Percentiles rank a stretch among this genome's conserved stretches.
Conservation (phyloP, 2,888 invertebrate species). For the Megastigmus dorsalis region DNA sequence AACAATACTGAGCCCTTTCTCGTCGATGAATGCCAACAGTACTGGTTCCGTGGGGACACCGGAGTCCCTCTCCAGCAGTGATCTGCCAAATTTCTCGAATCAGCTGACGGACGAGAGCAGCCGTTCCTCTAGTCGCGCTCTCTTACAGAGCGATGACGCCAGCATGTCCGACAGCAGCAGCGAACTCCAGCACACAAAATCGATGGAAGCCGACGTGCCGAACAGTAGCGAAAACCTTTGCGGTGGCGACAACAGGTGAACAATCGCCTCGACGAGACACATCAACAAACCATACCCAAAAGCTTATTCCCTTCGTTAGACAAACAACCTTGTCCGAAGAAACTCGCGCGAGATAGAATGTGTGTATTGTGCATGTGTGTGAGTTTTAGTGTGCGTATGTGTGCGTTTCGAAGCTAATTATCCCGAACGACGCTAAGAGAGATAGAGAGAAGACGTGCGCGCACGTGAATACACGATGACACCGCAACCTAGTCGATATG, state of each 20-base stretch:
- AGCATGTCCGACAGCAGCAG: slow-evolving; percentile 67
- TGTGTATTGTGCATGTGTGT: neutral
- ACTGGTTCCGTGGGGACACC: slow-evolving; percentile 78
- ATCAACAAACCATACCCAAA: slow-evolving; percentile 1
- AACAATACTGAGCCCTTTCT: slow-evolving; percentile 72
- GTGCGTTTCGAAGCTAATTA: neutral
- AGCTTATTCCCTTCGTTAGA: slow-evolving; percentile 34
- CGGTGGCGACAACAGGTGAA: slow-evolving; percentile 49
- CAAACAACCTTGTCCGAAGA: slow-evolving; percentile 20
- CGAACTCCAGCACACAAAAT: slow-evolving; percentile 40
- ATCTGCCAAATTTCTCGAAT: slow-evolving; percentile 78
- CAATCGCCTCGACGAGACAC: neutral
- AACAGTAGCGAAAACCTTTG: slow-evolving; percentile 14
- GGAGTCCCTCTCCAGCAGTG: slow-evolving; percentile 79
- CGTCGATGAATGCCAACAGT: slow-evolving; percentile 38
- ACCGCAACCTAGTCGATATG: slow-evolving; percentile 46
- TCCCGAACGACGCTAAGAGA: neutral
- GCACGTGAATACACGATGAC: slow-evolving; percentile 2
- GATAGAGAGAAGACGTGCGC: too few relatives aligned
- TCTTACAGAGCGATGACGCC: slow-evolving; percentile 71
- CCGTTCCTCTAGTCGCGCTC: slow-evolving; percentile 75
- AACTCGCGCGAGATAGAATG: neutral
- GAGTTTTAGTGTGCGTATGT: neutral
- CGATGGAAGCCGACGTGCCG: slow-evolving; percentile 41
- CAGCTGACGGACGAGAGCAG: slow-evolving; percentile 75